A percentile compares a stretch with the other conserved stretches of the same genome.
Evolutionary conservation across 2,888 invertebrate species (phyloP).

Genomic region (Venusia cambrica): DNA sequence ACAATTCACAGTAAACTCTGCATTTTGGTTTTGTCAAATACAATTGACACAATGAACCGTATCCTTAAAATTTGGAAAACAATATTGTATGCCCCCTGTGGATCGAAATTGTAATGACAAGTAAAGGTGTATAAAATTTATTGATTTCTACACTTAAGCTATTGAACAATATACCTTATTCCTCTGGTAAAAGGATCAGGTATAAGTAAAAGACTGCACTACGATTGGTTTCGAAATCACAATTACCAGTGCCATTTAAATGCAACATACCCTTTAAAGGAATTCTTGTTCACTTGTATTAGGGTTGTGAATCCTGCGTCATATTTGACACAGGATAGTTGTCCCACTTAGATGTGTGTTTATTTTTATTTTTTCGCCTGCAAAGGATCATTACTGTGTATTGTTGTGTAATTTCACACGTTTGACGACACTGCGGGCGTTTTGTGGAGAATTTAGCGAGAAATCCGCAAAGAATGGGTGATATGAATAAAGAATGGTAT

Average conservation of each 20-base stretch:
- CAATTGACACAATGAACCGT: constrained; percentile 53
- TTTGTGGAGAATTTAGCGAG: constrained; percentile 60
- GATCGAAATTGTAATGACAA: constrained; percentile 60
- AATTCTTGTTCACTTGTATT: constrained; percentile 12
- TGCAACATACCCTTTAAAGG: constrained; percentile 5
- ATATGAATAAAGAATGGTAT: constrained; percentile 33
- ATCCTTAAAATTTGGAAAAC: constrained; percentile 62
- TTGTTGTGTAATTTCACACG: constrained; percentile 77
- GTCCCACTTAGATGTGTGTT: constrained; percentile 51
- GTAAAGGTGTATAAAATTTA: constrained; percentile 53
- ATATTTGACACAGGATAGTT: constrained; percentile 29
- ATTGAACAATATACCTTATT: constrained; percentile 28
- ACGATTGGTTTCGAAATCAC: constrained; percentile 24
- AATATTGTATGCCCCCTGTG: constrained; percentile 55
- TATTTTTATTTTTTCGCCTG: constrained; percentile 69
- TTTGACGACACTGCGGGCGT: constrained; percentile 73
- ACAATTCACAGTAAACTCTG: constrained; percentile 51
- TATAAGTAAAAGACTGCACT: constrained; percentile 10
- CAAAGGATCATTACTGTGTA: constrained; percentile 71
- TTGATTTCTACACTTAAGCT: constrained; percentile 1
- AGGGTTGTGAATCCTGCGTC: constrained; percentile 35
- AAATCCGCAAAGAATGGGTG: constrained; percentile 25
- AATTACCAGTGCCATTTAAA: constrained; percentile 21
- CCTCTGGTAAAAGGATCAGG: constrained; percentile 10
- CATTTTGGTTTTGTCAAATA: constrained; percentile 52